These are phyloP conservation scores for Galemys pyrenaicus DNA, from an alignment of 2,113 vertebrate genomes.

Conservation along the genomic window DNA sequence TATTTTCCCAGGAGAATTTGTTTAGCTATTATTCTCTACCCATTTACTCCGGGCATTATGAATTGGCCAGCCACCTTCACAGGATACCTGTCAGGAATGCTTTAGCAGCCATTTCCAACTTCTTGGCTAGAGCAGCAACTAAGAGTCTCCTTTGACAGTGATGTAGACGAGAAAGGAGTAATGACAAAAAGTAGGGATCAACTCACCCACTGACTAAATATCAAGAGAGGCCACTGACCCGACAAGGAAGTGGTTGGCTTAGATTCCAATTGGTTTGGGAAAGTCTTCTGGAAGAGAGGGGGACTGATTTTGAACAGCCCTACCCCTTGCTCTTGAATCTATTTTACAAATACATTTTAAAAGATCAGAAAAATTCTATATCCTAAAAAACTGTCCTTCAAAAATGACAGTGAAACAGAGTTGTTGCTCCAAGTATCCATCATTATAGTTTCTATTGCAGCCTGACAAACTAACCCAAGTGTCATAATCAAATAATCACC, in stretches of 20 bases:
- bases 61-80: too few relatives aligned
- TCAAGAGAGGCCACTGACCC: too few relatives aligned
- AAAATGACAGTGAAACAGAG: not conserved
- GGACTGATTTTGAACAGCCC: not conserved
- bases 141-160: not conserved
- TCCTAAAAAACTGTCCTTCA: not conserved
- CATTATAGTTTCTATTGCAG: not conserved
- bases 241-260: too few relatives aligned
- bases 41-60: too few relatives aligned
- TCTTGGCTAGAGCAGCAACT: not conserved
- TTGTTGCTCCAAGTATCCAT: not conserved
- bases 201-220: accelerated
- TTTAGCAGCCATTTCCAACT: too few relatives aligned
- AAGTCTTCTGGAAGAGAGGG: not conserved
- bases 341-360: not conserved
- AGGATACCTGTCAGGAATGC: not conserved
- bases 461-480: not conserved
- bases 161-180: not conserved
- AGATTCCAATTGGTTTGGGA: not conserved
- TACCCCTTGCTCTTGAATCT: not conserved
- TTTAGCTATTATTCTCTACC: not conserved
- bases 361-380: not conserved
- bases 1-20: not conserved
- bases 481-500: not conserved
- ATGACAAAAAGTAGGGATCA: not conserved